Percentiles rank a stretch among this genome's conserved stretches.
Evolutionary conservation across 1,140 invertebrate genomes (phyloP).

Genomic region (Neodiprion lecontei): DNA sequence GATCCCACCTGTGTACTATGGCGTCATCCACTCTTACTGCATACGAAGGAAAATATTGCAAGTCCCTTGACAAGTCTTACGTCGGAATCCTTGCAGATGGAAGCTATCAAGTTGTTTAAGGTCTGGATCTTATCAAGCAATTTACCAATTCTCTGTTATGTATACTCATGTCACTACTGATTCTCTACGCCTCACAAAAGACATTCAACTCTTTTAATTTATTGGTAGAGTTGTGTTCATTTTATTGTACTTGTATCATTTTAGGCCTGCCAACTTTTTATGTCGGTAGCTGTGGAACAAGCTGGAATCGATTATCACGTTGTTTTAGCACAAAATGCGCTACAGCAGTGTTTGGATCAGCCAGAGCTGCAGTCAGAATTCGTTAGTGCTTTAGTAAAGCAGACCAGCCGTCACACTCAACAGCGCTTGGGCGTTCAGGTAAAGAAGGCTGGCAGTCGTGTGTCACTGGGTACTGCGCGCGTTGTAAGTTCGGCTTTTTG

Average conservation of each 20-base stretch:
- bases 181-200: conserved; percentile 14
- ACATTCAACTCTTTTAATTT: not conserved
- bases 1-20: conserved; percentile 93
- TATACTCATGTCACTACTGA: not conserved
- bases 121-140: conserved; percentile 56
- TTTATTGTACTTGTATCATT: conserved; percentile 34
- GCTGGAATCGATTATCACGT: conserved; percentile 96
- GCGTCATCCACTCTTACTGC: conserved; percentile 91
- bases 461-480: conserved; percentile 63
- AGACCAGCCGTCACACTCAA: conserved; percentile 87
- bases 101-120: conserved; percentile 95
- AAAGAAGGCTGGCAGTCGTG: conserved; percentile 68
- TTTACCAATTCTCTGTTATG: not conserved
- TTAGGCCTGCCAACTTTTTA: conserved; percentile 92
- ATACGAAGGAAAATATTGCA: conserved; percentile 87
- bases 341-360: conserved; percentile 88
- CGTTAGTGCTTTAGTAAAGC: conserved; percentile 88
- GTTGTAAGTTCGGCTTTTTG: conserved; percentile 67
- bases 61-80: conserved; percentile 87
- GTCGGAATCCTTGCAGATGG: conserved; percentile 82
- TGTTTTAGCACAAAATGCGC: conserved; percentile 90
- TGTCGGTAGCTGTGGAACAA: conserved; percentile 92
- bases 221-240: conserved; percentile 9
- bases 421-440: conserved; percentile 90
- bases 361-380: conserved; percentile 92